Base-by-base conservation (phyloP, 1,140 invertebrate genomes). In the Physella acuta region DNA sequence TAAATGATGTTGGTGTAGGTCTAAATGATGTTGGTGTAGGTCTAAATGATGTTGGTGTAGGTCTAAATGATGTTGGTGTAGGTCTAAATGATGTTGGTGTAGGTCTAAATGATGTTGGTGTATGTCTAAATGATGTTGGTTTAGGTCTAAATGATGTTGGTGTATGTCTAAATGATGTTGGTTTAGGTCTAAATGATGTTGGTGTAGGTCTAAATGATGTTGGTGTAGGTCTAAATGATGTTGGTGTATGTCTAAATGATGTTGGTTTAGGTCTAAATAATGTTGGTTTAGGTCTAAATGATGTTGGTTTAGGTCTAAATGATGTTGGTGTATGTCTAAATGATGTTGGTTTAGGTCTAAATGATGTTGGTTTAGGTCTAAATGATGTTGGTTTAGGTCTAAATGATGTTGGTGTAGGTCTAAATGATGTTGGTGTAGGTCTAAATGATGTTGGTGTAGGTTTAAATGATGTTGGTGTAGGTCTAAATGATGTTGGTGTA, bases 241-340 rank as follows among this genome's bases (percentile, higher is more conserved):
- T 58, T 60, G 26, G 8, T 20, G 8, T 8, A n/a, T n/a, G n/a
- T n/a, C n/a, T n/a, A n/a, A n/a, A n/a, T n/a, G n/a, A n/a, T n/a
- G n/a, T n/a, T n/a, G n/a, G n/a, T n/a, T n/a, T n/a, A n/a, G 8
- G 53, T 85, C 81, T 76, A 39, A 82, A 86, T 71, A 81, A 86
- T 59, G 62, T 70, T 8, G 79, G 81, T 39, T 79, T 86, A n/a
- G 80, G 76, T 84, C 16, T 85, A 77, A 68, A 73, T 87, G 2
- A 71, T 86, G n/a, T 73, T 83, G 55, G 79, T 73, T 83, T 85
- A 30, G 26, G 44, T 36, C 26, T 11, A 4, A 26, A 16, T 52
- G 31, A 36, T 1, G 28, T 58, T 60, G 26, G 8, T 20, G 8
- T 8, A 14, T n/a, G 53, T 85, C 81, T 76, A 39, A 82, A 86